Percentiles rank a stretch among this genome's conserved stretches.
phyloP scores from a whole-genome alignment of 1,140 invertebrate species.

The Oryctes rhinoceros region DNA sequence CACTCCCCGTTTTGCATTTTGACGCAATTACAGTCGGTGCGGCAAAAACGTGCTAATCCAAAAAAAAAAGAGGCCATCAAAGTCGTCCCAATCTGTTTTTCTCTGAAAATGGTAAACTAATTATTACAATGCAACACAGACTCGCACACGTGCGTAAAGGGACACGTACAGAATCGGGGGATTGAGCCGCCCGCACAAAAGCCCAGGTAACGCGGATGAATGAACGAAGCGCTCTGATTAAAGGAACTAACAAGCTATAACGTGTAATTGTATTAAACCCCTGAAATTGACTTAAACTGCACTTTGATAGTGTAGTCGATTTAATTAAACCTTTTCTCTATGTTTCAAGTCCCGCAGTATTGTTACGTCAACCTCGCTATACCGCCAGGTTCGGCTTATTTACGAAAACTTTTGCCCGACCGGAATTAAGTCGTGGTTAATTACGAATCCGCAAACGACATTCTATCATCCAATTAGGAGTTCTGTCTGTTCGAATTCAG shows the following conservation, averaged over 20 bases:
- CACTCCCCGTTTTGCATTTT: too few species aligned
- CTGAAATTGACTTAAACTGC: constrained; percentile 27
- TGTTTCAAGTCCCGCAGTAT: too few species aligned
- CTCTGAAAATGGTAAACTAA: too few species aligned
- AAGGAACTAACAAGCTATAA: constrained; percentile 20
- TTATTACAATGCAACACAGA: too few species aligned
- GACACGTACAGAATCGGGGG: too few species aligned
- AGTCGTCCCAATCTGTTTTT: too few species aligned
- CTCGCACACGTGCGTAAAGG: too few species aligned
- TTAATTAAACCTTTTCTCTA: constrained; percentile 13
- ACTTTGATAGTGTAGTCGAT: constrained; percentile 27
- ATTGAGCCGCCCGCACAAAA: background rate
- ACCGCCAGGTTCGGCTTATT: background rate
- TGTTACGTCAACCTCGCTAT: background rate
- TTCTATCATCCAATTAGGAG: constrained; percentile 3
- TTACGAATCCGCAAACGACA: constrained; percentile 4
- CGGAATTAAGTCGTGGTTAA: constrained; percentile 14
- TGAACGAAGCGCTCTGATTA: constrained; percentile 19
- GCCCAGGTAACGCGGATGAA: background rate
- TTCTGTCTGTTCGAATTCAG: background rate
- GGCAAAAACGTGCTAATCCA: too few species aligned
- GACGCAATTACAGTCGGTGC: too few species aligned
- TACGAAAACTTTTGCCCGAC: constrained; percentile 8
- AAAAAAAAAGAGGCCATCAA: too few species aligned
- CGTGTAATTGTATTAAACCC: constrained; percentile 29